phyloP scores from a whole-genome alignment of 2,113 vertebrate genomes.

The Corydoras sp. region DNA sequence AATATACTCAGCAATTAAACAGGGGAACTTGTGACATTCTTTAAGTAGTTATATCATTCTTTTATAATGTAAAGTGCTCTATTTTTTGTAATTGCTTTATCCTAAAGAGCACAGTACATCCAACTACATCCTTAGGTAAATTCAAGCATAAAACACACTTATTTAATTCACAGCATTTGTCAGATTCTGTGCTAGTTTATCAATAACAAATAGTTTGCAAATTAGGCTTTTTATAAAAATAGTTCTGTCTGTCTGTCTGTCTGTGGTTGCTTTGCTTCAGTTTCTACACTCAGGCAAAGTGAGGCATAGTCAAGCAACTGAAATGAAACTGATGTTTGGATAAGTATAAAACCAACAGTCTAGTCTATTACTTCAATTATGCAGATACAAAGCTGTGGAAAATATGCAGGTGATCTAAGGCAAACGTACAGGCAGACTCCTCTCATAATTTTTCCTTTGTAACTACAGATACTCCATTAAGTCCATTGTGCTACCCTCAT shows the following conservation, averaged over 20 bases:
- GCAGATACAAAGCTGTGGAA: conserved; percentile 11
- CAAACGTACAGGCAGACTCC: conserved; percentile 50
- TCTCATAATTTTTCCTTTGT: conserved; percentile 39
- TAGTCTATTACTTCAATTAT: conserved; percentile 15
- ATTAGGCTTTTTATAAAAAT: background rate
- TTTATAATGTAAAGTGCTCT: conserved; percentile 2
- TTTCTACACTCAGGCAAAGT: background rate
- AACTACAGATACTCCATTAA: conserved; percentile 53
- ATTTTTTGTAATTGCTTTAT: conserved; percentile 13
- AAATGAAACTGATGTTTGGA: conserved; percentile 2
- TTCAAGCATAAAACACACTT: background rate
- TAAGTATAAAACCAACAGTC: background rate
- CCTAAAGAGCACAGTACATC: background rate
- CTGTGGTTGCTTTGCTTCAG: background rate
- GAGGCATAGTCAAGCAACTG: conserved; percentile 10
- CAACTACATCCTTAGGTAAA: background rate
- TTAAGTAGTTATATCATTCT: conserved; percentile 10
- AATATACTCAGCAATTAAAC: conserved; percentile 18
- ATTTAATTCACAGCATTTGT: conserved; percentile 17
- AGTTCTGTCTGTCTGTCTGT: background rate
- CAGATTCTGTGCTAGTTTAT: conserved; percentile 6
- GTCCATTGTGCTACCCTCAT: conserved; percentile 42
- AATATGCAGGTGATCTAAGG: conserved; percentile 47
- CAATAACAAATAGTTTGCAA: conserved; percentile 14
- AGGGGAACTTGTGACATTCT: conserved; percentile 29